Base-by-base conservation (phyloP, 2,888 invertebrate genomes). In the Anorthoa munda region DNA sequence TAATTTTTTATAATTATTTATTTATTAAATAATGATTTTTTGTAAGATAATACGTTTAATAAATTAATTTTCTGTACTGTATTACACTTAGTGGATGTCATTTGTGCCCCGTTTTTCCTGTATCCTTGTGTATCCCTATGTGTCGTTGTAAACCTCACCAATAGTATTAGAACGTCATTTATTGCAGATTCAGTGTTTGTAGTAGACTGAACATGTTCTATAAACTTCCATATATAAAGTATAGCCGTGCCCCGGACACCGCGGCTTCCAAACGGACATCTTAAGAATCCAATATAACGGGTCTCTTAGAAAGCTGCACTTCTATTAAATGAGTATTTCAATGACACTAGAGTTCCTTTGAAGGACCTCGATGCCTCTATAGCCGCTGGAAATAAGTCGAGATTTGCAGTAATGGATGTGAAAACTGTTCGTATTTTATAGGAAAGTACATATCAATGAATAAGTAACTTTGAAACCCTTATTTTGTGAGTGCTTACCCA, bases 41-140 rank as follows among this genome's bases (percentile, higher is more conserved):
- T 95, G 91, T 96, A 96, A 95, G 95, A 93, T 94, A 94, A 93
- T 93, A 93, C 90, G 90, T 92, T 93, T 92, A 95, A 94, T 95
- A 95, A 94, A 95, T 93, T 93, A 95, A 94, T 95, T 94, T 95
- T 95, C 94, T 95, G 94, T 95, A 95, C 89, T 93, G 93, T 92
- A 91, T 92, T 88, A 90, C 90, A 89, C 90, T 88, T 89, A 89
- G 89, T 91, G 85, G 89, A 90, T 87, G 85, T 93, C 84, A 93
- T 92, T 94, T 89, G 76, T 82, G 75, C 71, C 89, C 85, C 60
- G n/a, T 69, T 73, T 67, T 12, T 67, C 81, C 75, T 75, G 7
- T 73, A 48, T 81, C 63, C 76, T 60, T 73, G 39, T 80, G 63
- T 66, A 61, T 31, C 48, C 77, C 60, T 71, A 56, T 65, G 26